Evolutionary conservation across 2,888 invertebrate species (phyloP).

Genomic region (Polyommatus iphigenia): DNA sequence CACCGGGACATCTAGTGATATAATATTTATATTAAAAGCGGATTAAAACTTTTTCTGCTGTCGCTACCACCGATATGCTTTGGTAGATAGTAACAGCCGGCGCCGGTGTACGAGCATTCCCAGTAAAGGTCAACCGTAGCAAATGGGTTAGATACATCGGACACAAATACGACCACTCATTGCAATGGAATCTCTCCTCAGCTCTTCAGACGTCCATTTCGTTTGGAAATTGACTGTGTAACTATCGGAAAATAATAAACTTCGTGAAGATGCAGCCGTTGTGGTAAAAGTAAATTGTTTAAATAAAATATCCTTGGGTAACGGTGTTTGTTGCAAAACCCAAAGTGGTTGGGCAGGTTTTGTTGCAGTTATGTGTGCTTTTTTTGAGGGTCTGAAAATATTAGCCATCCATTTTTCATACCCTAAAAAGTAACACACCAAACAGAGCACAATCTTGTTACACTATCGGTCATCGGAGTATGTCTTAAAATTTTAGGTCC

Average conservation of each 20-base stretch:
- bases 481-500: too few relatives aligned
- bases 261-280: background rate
- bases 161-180: slow-evolving; percentile 26
- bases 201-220: slow-evolving; percentile 17
- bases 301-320: too few relatives aligned
- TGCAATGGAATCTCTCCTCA: slow-evolving; percentile 28
- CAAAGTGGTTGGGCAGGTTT: too few relatives aligned
- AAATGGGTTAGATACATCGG: slow-evolving; percentile 40
- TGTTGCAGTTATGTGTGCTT: too few relatives aligned
- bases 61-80: slow-evolving; percentile 8
- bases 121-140: slow-evolving; percentile 45
- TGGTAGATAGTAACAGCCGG: slow-evolving; percentile 31
- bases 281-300: background rate
- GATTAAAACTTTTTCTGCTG: background rate
- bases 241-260: background rate
- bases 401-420: too few relatives aligned
- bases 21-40: background rate
- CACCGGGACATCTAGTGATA: too few relatives aligned
- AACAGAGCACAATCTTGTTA: too few relatives aligned
- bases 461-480: too few relatives aligned
- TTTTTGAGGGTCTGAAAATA: too few relatives aligned
- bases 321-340: too few relatives aligned
- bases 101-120: slow-evolving; percentile 46
- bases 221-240: background rate
- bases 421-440: too few relatives aligned